Evolutionary conservation across 30 jellyfish, hydroid and myxozoan genomes (phyloP).

Genomic region (Chrysaora quinquecirrha): DNA sequence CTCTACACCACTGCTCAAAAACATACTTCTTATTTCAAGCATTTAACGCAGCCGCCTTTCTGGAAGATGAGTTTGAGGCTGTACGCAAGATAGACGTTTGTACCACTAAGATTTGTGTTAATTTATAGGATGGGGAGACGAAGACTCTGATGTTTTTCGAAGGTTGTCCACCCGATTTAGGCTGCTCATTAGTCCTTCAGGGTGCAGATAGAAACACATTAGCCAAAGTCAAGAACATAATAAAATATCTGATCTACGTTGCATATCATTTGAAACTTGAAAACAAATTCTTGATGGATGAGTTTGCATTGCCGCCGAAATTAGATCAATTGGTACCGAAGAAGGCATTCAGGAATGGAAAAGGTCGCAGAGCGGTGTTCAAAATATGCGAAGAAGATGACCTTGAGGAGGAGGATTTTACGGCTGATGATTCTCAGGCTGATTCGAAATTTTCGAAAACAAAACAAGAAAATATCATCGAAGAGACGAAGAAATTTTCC

Average conservation of each 20-base stretch:
- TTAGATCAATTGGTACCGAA: slow-evolving; percentile 36
- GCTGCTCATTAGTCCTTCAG: slow-evolving; percentile 88
- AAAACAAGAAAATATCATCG: slow-evolving; percentile 43
- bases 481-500: slow-evolving; percentile 61
- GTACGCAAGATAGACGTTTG: no score
- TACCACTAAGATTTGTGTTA: no score
- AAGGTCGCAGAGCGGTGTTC: slow-evolving; percentile 47
- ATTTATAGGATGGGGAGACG: slow-evolving; percentile 73
- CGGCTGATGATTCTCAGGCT: slow-evolving; percentile 14
- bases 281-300: slow-evolving; percentile 82
- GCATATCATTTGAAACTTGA: slow-evolving; percentile 93
- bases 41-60: no score
- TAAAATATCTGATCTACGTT: slow-evolving; percentile 88
- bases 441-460: slow-evolving; percentile 11
- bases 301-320: slow-evolving; percentile 96
- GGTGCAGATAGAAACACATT: slow-evolving; percentile 78
- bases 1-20: no score
- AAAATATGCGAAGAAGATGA: slow-evolving; percentile 61
- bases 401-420: slow-evolving; percentile 7
- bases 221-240: slow-evolving; percentile 76
- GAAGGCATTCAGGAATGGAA: slow-evolving; percentile 11
- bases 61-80: no score
- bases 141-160: slow-evolving; percentile 92
- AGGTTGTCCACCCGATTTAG: slow-evolving; percentile 97
- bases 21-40: no score